Evolutionary conservation across 2,888 invertebrate genomes (phyloP).

Genomic region (Pheosia gnoma): DNA sequence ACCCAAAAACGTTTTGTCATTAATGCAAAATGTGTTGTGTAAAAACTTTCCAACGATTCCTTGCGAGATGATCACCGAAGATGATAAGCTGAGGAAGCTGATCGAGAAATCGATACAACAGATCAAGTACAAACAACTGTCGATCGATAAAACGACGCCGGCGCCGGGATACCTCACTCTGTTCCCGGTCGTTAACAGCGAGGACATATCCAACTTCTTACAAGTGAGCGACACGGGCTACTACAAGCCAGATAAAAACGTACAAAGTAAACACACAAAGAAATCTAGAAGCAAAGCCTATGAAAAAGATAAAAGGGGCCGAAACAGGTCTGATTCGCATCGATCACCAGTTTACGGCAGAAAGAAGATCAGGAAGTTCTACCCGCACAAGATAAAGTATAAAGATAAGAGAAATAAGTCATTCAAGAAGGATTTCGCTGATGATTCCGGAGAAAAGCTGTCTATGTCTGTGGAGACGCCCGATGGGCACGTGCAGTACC

Average conservation of each 20-base stretch:
- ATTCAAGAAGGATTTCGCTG: conserved; percentile 43
- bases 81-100: conserved; percentile 55
- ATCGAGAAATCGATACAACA: conserved; percentile 70
- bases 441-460: conserved; percentile 62
- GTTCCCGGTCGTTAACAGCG: conserved; percentile 64
- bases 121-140: conserved; percentile 59
- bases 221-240: conserved; percentile 49
- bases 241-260: conserved; percentile 20
- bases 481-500: conserved; percentile 50
- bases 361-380: conserved; percentile 72
- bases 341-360: conserved; percentile 48
- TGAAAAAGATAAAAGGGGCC: conserved; percentile 30
- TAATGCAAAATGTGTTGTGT: conserved; percentile 73
- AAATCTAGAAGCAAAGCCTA: conserved; percentile 26
- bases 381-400: conserved; percentile 75
- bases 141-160: conserved; percentile 51
- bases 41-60: conserved; percentile 71
- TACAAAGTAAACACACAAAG: conserved; percentile 27
- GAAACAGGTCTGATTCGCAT: conserved; percentile 40
- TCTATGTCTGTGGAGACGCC: conserved; percentile 69
- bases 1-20: conserved; percentile 44
- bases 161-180: conserved; percentile 48
- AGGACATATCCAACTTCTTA: conserved; percentile 63
- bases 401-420: conserved; percentile 54
- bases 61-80: conserved; percentile 64